A percentile compares a stretch with the other conserved stretches of the same genome.
These are phyloP conservation scores for Tetragonula clypearis DNA, from an alignment of 1,140 invertebrate genomes.

Conservation along the genomic window DNA sequence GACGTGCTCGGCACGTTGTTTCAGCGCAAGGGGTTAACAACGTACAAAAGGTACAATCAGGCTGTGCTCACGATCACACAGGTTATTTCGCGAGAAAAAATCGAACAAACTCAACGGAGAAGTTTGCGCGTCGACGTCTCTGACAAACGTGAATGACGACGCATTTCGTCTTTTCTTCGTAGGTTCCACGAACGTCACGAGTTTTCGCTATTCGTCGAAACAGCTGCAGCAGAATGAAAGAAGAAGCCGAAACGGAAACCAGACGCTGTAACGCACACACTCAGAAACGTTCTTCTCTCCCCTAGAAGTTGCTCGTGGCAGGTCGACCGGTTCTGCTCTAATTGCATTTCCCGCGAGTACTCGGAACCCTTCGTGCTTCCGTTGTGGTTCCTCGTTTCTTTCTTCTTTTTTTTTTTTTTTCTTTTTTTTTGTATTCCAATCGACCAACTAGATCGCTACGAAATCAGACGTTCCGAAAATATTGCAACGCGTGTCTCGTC, in stretches of 20 bases:
- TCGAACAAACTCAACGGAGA: not conserved
- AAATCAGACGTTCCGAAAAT: not conserved
- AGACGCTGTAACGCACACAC: slow-evolving; percentile 1
- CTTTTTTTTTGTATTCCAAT: not conserved
- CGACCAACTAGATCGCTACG: not conserved
- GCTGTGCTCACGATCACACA: too few species aligned
- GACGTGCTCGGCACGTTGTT: too few species aligned
- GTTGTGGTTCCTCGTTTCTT: slow-evolving; percentile 15
- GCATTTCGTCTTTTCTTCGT: not conserved
- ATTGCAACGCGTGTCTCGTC: not conserved
- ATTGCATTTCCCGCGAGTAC: slow-evolving; percentile 68
- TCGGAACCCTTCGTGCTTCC: slow-evolving; percentile 53
- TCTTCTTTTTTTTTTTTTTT: not conserved
- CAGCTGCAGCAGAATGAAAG: not conserved
- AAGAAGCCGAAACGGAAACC: slow-evolving; percentile 4
- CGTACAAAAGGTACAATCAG: too few species aligned
- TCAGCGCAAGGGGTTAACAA: too few species aligned
- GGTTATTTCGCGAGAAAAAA: not conserved
- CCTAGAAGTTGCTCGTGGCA: slow-evolving; percentile 48
- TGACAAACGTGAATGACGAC: not conserved
- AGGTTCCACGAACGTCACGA: not conserved
- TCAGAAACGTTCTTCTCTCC: slow-evolving; percentile 31
- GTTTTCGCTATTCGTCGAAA: not conserved
- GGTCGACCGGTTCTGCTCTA: slow-evolving; percentile 66
- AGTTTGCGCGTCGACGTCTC: not conserved